Conservation (phyloP, 2,113 vertebrate genomes). For the Prunella himalayana region DNA sequence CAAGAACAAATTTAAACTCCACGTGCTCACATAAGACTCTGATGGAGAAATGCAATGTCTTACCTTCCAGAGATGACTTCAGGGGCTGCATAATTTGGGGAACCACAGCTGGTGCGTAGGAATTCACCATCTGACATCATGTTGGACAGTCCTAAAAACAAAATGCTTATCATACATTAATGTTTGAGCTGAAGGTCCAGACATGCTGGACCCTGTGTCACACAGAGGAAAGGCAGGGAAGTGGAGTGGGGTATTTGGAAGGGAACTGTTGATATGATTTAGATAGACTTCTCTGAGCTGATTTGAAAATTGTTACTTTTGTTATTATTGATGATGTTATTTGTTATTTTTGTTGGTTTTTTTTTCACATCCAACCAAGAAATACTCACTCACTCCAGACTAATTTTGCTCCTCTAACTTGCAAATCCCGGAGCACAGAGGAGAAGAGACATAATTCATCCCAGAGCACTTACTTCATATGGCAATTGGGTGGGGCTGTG, state of each 20-base stretch:
- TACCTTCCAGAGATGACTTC: conserved; percentile 99
- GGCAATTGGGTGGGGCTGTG: not conserved
- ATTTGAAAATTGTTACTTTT: not conserved
- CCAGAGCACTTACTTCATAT: not conserved
- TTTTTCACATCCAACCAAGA: not conserved
- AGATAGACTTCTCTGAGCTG: not conserved
- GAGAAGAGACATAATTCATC: not conserved
- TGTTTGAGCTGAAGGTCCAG: not conserved
- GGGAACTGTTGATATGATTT: not conserved
- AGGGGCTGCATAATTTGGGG: conserved; percentile 96
- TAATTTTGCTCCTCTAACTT: not conserved
- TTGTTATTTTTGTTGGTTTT: not conserved
- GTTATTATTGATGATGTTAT: not conserved
- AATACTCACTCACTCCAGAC: not conserved
- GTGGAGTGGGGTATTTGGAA: not conserved
- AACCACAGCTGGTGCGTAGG: conserved; percentile 94
- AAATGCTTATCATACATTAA: not conserved
- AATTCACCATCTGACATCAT: conserved; percentile 99
- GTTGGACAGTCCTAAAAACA: conserved; percentile 88
- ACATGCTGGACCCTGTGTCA: fast-evolving
- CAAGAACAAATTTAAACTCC: not conserved
- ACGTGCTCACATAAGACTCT: not conserved
- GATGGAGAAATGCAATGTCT: not conserved
- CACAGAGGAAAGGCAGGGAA: not conserved
- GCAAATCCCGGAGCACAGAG: not conserved